Conservation (phyloP, 2,113 vertebrate genomes). For the Hydropotes inermis region DNA sequence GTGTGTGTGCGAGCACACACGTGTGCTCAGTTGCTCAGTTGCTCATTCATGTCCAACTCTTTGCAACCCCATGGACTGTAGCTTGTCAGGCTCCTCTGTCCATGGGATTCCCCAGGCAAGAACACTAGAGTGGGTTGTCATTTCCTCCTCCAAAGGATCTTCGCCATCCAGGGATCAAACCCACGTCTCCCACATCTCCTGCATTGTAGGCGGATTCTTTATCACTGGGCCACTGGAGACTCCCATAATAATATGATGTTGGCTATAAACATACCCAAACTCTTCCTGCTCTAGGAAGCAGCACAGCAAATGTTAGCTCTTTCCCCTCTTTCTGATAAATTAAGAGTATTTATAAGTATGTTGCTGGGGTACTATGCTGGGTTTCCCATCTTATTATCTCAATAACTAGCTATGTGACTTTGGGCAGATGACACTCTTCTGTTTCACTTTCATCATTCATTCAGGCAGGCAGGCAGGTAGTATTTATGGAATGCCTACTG, state of each 20-base stretch:
- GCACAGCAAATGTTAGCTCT: background rate
- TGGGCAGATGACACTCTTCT: background rate
- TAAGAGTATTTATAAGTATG: background rate
- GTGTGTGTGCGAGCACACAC: too few relatives aligned
- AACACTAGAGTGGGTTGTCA: background rate
- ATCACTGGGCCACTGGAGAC: background rate
- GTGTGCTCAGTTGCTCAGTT: background rate
- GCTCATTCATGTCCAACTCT: background rate
- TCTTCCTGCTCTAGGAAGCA: background rate
- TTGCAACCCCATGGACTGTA: background rate
- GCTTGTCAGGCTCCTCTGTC: background rate
- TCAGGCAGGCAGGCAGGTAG: background rate
- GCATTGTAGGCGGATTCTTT: background rate
- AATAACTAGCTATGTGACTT: background rate
- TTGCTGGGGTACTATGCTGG: background rate
- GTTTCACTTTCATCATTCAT: conserved; percentile 22
- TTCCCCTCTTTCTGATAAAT: background rate
- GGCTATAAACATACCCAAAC: background rate
- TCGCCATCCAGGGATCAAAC: background rate
- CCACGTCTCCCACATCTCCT: background rate
- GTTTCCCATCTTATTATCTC: background rate
- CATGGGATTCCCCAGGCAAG: background rate
- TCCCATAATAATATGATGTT: background rate
- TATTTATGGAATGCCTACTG: background rate
- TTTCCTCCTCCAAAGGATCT: background rate